Percentiles rank a stretch among this genome's conserved stretches.
phyloP scores from a whole-genome alignment of 1,140 invertebrate genomes.

The Calosoma granatense region DNA sequence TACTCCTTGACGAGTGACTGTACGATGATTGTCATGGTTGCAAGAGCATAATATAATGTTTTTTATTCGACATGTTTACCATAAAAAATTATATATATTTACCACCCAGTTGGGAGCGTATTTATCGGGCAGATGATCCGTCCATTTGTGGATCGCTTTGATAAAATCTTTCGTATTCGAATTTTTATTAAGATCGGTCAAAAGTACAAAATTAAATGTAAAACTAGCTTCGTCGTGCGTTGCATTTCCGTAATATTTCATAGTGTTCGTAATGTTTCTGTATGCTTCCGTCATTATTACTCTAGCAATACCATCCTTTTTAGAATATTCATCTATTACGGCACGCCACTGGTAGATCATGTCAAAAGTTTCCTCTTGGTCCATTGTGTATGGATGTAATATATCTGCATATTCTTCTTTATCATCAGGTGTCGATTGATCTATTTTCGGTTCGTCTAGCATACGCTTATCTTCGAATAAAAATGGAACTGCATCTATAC shows the following conservation, averaged over 20 bases:
- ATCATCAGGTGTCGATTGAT: conserved; percentile 24
- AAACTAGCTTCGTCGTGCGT: conserved; percentile 44
- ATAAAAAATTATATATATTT: too few species aligned
- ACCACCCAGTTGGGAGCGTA: conserved; percentile 48
- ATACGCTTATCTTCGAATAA: conserved; percentile 29
- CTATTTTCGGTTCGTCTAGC: conserved; percentile 43
- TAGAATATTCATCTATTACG: conserved; percentile 43
- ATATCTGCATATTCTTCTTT: conserved; percentile 47
- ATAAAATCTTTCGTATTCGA: conserved; percentile 39
- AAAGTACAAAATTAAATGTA: conserved; percentile 60
- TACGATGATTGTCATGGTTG: conserved; percentile 38
- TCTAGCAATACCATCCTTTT: too few species aligned
- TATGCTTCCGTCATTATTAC: conserved; percentile 68
- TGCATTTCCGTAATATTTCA: conserved; percentile 44
- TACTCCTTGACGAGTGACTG: conserved; percentile 39
- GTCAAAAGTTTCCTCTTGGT: conserved; percentile 48
- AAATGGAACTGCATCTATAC: conserved; percentile 43
- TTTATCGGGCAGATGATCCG: conserved; percentile 37
- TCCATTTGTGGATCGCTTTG: conserved; percentile 42
- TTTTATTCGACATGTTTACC: too few species aligned
- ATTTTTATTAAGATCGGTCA: conserved; percentile 34
- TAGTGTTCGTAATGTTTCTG: conserved; percentile 43
- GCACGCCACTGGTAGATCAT: conserved; percentile 49
- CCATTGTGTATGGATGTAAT: conserved; percentile 50
- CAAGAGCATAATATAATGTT: too few species aligned